phyloP scores from a whole-genome alignment of 30 jellyfish, hydroid and myxozoan species.

The Aurelia coerulea region DNA sequence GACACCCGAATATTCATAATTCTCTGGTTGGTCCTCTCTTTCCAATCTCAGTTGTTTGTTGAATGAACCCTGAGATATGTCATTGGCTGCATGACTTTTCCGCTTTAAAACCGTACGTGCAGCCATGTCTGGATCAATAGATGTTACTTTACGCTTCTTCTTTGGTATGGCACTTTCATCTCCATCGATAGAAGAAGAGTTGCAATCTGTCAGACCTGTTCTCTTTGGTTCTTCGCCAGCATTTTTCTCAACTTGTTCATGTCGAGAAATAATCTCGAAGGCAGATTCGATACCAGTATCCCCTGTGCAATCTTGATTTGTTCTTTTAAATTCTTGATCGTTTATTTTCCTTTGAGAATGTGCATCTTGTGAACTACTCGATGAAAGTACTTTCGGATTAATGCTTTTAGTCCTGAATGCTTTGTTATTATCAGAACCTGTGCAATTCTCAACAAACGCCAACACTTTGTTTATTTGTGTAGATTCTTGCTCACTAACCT shows the following conservation, averaged over 20 bases:
- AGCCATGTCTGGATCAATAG: background rate
- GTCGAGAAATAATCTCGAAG: too few relatives aligned
- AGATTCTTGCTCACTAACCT: background rate
- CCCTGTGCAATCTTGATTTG: too few relatives aligned
- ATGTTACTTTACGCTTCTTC: constrained; percentile 8
- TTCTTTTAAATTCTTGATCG: too few relatives aligned
- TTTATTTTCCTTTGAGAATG: too few relatives aligned
- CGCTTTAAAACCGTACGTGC: background rate
- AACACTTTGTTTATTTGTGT: background rate
- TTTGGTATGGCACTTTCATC: constrained; percentile 27
- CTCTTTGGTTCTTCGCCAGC: too few relatives aligned
- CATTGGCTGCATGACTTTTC: background rate
- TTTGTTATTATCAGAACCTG: too few relatives aligned
- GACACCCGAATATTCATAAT: background rate
- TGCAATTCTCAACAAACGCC: background rate
- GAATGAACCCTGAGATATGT: background rate
- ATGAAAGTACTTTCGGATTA: too few relatives aligned
- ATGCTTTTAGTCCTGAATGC: too few relatives aligned
- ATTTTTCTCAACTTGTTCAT: too few relatives aligned
- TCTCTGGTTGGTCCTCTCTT: background rate
- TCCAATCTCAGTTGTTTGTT: background rate
- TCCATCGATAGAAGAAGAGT: background rate
- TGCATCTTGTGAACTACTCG: too few relatives aligned
- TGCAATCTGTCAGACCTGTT: too few relatives aligned
- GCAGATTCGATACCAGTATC: too few relatives aligned